A percentile compares a stretch with the other conserved stretches of the same genome.
Evolutionary conservation across 2,888 invertebrate genomes (phyloP).

Genomic region (Hyppa rectilinea): DNA sequence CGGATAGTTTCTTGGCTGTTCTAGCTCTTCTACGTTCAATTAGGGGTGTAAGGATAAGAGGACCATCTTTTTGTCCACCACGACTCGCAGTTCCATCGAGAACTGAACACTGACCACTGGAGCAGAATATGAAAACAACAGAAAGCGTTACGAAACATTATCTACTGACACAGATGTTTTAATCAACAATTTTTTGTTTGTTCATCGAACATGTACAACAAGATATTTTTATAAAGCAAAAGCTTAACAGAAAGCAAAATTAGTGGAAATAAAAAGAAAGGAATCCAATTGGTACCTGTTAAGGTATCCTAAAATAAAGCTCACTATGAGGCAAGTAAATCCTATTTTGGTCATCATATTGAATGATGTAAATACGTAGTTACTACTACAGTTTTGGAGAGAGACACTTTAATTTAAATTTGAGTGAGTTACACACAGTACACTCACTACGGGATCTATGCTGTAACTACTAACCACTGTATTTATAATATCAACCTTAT

Average conservation of each 20-base stretch:
- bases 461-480: not conserved
- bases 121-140: not conserved
- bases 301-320: not conserved
- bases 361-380: not conserved
- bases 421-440: not conserved
- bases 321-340: not conserved
- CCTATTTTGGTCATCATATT: not conserved
- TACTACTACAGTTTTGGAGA: not conserved
- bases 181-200: not conserved
- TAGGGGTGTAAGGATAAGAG: conserved; percentile 47
- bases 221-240: not conserved
- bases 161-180: not conserved
- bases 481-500: not conserved
- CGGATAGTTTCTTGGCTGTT: conserved; percentile 43
- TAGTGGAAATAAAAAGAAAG: not conserved
- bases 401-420: not conserved
- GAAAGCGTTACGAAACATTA: not conserved
- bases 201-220: not conserved
- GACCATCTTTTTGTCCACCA: not conserved
- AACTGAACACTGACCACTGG: conserved; percentile 11
- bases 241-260: not conserved
- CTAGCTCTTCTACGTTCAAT: conserved; percentile 35
- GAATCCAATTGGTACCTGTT: conserved; percentile 7
- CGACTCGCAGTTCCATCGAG: not conserved
- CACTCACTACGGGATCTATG: not conserved